Conservation (phyloP, 2,888 invertebrate genomes). For the Acanthoscelides obtectus region DNA sequence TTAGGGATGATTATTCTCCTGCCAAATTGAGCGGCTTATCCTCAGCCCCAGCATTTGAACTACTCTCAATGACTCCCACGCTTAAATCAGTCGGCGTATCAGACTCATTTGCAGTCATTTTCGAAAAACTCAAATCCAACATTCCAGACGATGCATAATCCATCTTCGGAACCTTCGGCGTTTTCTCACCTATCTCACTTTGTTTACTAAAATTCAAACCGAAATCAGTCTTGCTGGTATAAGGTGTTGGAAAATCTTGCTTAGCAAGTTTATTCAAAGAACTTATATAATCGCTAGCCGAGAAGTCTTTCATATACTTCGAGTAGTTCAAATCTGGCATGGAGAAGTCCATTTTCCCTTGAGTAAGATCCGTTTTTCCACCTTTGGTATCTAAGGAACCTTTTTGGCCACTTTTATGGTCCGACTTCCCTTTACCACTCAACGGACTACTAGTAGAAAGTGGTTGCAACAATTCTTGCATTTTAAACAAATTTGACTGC, state of each 20-base stretch:
- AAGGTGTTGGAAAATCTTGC: constrained; percentile 41
- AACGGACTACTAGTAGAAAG: constrained; percentile 56
- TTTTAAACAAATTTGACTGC: constrained; percentile 59
- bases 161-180: constrained; percentile 56
- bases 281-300: constrained; percentile 34
- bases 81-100: constrained; percentile 33
- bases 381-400: constrained; percentile 44
- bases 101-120: constrained; percentile 28
- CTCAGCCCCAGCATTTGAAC: constrained; percentile 13
- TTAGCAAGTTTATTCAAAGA: constrained; percentile 26
- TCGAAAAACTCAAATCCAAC: constrained; percentile 50
- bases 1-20: constrained; percentile 12
- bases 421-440: constrained; percentile 27
- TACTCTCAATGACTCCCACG: constrained; percentile 13
- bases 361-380: constrained; percentile 50
- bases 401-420: constrained; percentile 29
- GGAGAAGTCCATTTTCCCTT: constrained; percentile 50
- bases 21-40: constrained; percentile 29
- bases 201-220: constrained; percentile 37
- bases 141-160: constrained; percentile 51
- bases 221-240: constrained; percentile 42
- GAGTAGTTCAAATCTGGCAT: constrained; percentile 44
- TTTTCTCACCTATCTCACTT: constrained; percentile 45
- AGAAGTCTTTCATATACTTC: constrained; percentile 39
- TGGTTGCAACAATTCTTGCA: constrained; percentile 62